A percentile compares a stretch with the other conserved stretches of the same genome.
phyloP scores from a whole-genome alignment of 2,888 invertebrate species.

The Plebejus argus region DNA sequence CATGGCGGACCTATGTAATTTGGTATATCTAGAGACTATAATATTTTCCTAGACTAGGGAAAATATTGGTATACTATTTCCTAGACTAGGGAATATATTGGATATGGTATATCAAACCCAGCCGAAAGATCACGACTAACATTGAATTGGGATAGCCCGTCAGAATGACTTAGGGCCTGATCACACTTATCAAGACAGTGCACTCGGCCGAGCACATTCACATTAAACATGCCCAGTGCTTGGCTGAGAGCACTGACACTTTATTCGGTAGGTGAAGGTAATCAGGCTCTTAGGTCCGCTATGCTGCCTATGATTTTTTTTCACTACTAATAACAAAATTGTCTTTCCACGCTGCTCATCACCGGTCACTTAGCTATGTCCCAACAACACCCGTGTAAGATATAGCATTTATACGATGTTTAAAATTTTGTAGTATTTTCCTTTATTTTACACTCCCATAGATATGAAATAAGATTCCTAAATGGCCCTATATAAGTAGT shows the following conservation, averaged over 20 bases:
- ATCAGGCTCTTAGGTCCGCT: background rate
- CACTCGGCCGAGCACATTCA: too few species aligned
- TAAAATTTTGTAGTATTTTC: background rate
- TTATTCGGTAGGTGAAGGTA: too few species aligned
- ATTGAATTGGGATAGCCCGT: background rate
- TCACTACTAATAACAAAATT: slow-evolving; percentile 25
- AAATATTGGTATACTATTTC: too few species aligned
- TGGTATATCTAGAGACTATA: too few species aligned
- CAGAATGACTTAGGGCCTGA: background rate
- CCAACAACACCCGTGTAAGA: slow-evolving; percentile 85
- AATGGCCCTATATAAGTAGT: background rate
- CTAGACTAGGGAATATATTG: too few species aligned
- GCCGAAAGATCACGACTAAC: background rate
- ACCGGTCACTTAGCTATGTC: slow-evolving; percentile 74
- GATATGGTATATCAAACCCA: too few species aligned
- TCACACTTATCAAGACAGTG: too few species aligned
- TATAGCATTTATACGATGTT: slow-evolving; percentile 38
- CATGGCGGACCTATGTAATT: background rate
- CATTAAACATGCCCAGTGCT: too few species aligned
- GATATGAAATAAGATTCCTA: slow-evolving; percentile 6
- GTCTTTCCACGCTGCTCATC: slow-evolving; percentile 73
- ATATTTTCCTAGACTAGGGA: too few species aligned
- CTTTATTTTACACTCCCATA: background rate
- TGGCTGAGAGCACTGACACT: too few species aligned
- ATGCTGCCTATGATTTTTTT: slow-evolving; percentile 38